phyloP scores from a whole-genome alignment of 2,113 vertebrate species.

The Micromys minutus region DNA sequence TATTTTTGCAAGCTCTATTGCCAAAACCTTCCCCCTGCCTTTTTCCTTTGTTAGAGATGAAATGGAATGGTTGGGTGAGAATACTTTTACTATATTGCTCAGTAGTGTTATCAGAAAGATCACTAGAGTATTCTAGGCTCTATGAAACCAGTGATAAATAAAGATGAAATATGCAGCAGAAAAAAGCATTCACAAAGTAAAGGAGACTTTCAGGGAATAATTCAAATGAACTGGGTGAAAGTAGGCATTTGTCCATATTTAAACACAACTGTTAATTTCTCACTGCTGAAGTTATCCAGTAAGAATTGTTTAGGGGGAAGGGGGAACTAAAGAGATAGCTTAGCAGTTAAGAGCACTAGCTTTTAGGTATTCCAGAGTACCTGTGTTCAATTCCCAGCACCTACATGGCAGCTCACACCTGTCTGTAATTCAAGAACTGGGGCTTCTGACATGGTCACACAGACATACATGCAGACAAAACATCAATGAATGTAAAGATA shows the following conservation, averaged over 20 bases:
- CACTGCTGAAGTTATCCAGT: not conserved
- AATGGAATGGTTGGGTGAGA: not conserved
- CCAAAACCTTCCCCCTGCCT: slow-evolving; percentile 46
- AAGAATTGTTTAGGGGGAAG: not conserved
- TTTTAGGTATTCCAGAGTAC: not conserved
- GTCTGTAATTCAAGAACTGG: not conserved
- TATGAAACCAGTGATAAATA: slow-evolving; percentile 6
- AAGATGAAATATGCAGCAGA: not conserved
- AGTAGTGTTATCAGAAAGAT: slow-evolving; percentile 27
- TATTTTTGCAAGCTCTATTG: not conserved
- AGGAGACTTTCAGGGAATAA: slow-evolving; percentile 10
- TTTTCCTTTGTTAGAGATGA: not conserved
- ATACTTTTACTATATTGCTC: not conserved
- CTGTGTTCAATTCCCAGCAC: not conserved
- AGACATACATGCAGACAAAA: not conserved
- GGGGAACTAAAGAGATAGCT: not conserved
- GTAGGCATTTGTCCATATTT: slow-evolving; percentile 34
- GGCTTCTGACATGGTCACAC: not conserved
- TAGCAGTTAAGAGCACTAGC: not conserved
- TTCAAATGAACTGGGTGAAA: slow-evolving; percentile 36
- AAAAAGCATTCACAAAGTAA: slow-evolving; percentile 37
- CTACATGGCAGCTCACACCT: not conserved
- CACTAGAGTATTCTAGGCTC: slow-evolving; percentile 7
- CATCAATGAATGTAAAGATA: not conserved
- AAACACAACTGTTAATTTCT: slow-evolving; percentile 40